These are phyloP conservation scores for Caenorhabditis macrosperma DNA, from an alignment of 2,888 invertebrate genomes.

Conservation along the genomic window DNA sequence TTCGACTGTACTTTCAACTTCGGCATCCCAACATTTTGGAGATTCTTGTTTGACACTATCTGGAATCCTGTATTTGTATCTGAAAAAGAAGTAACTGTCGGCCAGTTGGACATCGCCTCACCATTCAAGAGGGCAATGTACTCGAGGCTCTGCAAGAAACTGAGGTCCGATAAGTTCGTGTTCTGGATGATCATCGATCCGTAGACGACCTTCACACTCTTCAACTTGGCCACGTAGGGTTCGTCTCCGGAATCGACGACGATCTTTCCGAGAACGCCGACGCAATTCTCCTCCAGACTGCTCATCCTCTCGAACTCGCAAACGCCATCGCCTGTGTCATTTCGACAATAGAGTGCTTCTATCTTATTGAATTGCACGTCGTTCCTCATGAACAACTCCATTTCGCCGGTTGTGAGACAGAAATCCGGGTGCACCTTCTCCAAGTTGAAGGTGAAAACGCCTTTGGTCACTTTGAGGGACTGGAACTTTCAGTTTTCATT, in stretches of 20 bases:
- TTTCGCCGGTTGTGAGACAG: constrained; percentile 17
- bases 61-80: neutral
- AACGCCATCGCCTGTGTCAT: neutral
- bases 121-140: neutral
- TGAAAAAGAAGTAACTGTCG: neutral
- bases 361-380: constrained; percentile 8
- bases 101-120: neutral
- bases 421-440: constrained; percentile 6
- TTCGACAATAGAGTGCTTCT: constrained; percentile 18
- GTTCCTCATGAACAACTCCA: constrained; percentile 17
- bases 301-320: constrained; percentile 23
- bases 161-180: constrained; percentile 6
- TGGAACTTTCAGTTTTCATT: neutral
- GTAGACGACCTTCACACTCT: constrained; percentile 11
- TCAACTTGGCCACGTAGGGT: neutral
- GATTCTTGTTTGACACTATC: neutral
- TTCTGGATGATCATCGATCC: constrained; percentile 13
- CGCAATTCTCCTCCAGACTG: neutral
- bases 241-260: constrained; percentile 10
- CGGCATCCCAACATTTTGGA: neutral
- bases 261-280: constrained; percentile 1
- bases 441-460: neutral
- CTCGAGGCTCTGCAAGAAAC: neutral
- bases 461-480: neutral
- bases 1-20: neutral